phyloP scores from a whole-genome alignment of 1,140 invertebrate genomes.

The Amyelois transitella region DNA sequence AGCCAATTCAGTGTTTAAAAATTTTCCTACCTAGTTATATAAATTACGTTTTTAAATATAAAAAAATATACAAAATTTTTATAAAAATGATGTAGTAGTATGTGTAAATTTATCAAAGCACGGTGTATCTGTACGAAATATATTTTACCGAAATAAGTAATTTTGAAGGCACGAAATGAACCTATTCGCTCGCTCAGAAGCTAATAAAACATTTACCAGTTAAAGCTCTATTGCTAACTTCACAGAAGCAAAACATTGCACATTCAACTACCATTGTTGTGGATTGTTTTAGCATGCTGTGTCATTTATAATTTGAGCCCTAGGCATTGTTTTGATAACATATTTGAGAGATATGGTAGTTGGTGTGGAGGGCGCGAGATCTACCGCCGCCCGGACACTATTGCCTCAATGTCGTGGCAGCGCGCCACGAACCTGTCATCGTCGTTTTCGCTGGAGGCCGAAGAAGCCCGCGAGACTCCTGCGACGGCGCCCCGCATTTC shows the following conservation, averaged over 20 bases:
- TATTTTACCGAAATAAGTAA: too few relatives aligned
- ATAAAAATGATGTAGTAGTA: too few relatives aligned
- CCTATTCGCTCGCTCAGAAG: conserved; percentile 10
- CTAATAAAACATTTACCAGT: conserved; percentile 34
- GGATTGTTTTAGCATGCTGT: conserved; percentile 44
- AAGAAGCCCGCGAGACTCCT: conserved; percentile 86
- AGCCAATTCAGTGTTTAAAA: conserved; percentile 14
- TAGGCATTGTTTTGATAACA: not conserved
- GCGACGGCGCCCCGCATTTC: conserved; percentile 84
- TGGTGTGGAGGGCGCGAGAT: conserved; percentile 14
- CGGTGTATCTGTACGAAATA: not conserved
- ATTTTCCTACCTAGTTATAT: too few relatives aligned
- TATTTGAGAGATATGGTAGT: not conserved
- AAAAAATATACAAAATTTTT: not conserved
- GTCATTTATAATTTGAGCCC: conserved; percentile 6
- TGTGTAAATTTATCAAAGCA: too few relatives aligned
- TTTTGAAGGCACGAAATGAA: not conserved
- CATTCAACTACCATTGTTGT: conserved; percentile 33
- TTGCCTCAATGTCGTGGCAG: conserved; percentile 60
- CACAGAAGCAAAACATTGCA: conserved; percentile 58
- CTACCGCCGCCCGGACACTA: conserved; percentile 61
- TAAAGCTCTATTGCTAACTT: conserved; percentile 51
- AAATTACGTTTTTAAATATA: not conserved
- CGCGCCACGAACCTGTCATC: conserved; percentile 63
- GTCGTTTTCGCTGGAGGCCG: conserved; percentile 94